Conservation (phyloP, 2,113 vertebrate genomes). For the Rattus norvegicus region DNA sequence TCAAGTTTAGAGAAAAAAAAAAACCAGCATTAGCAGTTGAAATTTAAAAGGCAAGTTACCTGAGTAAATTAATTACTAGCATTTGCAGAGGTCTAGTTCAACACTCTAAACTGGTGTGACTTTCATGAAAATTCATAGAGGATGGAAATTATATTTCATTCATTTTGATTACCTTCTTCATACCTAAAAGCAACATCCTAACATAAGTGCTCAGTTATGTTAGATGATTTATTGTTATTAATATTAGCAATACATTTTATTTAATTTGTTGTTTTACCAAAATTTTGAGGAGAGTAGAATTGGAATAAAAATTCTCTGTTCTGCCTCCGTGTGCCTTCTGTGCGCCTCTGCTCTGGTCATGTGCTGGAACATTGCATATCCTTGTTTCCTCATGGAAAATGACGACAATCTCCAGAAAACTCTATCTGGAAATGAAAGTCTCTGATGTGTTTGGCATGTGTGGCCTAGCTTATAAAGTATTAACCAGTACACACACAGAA, state of each 20-base stretch:
- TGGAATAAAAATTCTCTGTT: background rate
- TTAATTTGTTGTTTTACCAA: background rate
- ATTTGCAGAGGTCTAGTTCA: background rate
- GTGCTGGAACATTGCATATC: background rate
- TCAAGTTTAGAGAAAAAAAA: background rate
- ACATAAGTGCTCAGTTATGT: background rate
- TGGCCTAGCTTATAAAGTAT: slow-evolving; percentile 37
- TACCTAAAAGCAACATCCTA: background rate
- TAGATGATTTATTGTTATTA: slow-evolving; percentile 17
- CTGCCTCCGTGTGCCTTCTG: background rate
- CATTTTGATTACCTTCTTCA: background rate
- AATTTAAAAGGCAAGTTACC: background rate
- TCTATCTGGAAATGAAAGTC: slow-evolving; percentile 14
- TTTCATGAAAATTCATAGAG: background rate
- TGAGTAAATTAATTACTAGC: background rate
- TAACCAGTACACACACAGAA: slow-evolving; percentile 4
- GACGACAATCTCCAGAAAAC: background rate
- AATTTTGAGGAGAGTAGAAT: slow-evolving; percentile 30
- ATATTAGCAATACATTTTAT: background rate
- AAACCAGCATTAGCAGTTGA: background rate
- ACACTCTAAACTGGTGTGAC: background rate
- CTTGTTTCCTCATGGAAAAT: slow-evolving; percentile 4
- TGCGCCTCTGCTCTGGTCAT: background rate
- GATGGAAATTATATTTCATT: background rate
- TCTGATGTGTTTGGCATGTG: slow-evolving; percentile 18